These are phyloP conservation scores for Alviniconcha strummeri DNA, from an alignment of 2,888 invertebrate genomes.

Conservation along the genomic window DNA sequence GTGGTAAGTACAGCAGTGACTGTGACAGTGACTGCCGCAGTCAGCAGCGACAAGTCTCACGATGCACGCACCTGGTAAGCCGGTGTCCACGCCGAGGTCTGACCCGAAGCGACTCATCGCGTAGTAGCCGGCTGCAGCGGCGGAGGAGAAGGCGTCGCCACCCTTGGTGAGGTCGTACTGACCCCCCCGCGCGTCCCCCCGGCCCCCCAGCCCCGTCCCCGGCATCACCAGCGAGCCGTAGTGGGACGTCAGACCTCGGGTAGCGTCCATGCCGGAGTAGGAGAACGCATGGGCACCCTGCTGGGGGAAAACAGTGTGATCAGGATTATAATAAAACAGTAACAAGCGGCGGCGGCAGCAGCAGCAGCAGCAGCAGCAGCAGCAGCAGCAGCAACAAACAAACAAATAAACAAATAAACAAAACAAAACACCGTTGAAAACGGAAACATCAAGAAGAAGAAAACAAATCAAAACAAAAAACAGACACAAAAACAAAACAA, in stretches of 20 bases:
- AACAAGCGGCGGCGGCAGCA: no score
- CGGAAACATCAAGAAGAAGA: not conserved
- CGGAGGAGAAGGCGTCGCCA: conserved; percentile 43
- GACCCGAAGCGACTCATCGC: conserved; percentile 47
- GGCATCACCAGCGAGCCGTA: conserved; percentile 75
- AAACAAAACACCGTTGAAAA: no score
- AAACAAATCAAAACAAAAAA: not conserved
- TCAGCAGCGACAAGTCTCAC: no score
- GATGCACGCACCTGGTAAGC: conserved; percentile 39
- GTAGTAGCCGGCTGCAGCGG: conserved; percentile 40
- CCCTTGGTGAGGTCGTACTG: conserved; percentile 47
- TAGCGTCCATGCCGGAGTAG: conserved; percentile 46
- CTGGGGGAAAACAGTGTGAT: no score
- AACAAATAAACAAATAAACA: no score
- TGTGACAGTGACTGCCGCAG: no score
- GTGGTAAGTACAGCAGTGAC: no score
- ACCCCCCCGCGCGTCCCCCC: conserved; percentile 37
- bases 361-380: no score
- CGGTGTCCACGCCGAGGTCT: conserved; percentile 44
- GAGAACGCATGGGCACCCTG: conserved; percentile 51
- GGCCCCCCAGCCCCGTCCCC: conserved; percentile 38
- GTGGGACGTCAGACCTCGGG: conserved; percentile 63
- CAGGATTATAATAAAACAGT: no score
- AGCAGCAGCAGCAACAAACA: no score
- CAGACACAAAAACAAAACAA: not conserved